Percentiles rank a stretch among this genome's conserved stretches.
phyloP scores from a whole-genome alignment of 2,888 invertebrate species.

The Stenoptilia bipunctidactyla region DNA sequence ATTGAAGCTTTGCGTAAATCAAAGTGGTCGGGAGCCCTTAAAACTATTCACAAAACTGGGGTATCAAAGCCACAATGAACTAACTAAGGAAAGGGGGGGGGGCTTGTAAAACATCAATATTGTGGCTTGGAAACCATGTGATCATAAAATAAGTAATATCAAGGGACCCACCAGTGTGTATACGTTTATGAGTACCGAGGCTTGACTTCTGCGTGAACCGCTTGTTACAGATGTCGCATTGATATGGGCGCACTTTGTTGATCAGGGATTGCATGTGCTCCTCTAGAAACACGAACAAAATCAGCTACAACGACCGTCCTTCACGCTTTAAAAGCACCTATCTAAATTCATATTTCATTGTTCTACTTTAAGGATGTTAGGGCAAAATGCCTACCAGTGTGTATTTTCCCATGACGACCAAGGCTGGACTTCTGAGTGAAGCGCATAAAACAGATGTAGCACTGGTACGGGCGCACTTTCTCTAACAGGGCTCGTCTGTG shows the following conservation, averaged over 20 bases:
- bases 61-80: conserved; percentile 61
- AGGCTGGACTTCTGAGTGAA: conserved; percentile 82
- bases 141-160: conserved; percentile 52
- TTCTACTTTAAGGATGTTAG: conserved; percentile 66
- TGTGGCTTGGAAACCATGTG: conserved; percentile 62
- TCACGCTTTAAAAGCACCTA: conserved; percentile 51
- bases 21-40: conserved; percentile 55
- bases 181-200: conserved; percentile 85
- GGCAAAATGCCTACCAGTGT: conserved; percentile 75
- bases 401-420: conserved; percentile 80
- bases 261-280: conserved; percentile 74
- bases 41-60: conserved; percentile 69
- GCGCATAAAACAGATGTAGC: conserved; percentile 79
- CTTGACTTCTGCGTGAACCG: conserved; percentile 88
- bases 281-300: conserved; percentile 71
- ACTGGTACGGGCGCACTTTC: conserved; percentile 77
- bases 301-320: conserved; percentile 59
- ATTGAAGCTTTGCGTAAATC: conserved; percentile 13
- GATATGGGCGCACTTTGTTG: conserved; percentile 73
- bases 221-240: conserved; percentile 84
- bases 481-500: conserved; percentile 73
- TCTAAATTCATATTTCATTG: conserved; percentile 48
- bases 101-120: conserved; percentile 19
- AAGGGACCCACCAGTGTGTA: conserved; percentile 78
- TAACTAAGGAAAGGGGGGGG: conserved; percentile 19